Evolutionary conservation across 2,797 vertebrate genomes (phyloP), one percentile per base, ranked within the genome.

Genomic region (Enteromius radiatus): DNA sequence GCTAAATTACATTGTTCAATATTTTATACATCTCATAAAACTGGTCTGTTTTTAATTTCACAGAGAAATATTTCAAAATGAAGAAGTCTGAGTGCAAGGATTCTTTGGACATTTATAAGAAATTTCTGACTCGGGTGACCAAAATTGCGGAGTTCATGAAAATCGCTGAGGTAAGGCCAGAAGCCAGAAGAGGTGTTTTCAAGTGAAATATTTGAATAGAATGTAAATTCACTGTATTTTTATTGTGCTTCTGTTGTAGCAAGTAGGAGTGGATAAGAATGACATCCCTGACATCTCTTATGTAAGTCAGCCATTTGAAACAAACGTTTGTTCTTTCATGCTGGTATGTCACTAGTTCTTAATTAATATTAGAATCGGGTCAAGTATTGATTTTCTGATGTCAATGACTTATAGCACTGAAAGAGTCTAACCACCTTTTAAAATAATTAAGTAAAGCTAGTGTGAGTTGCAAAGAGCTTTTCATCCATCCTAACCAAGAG

Each of bases 11-110:
- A n/a, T 63, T 0, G 61, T 8, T 81, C 43, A 54, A 19, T n/a
- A 41, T 54, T n/a, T 68, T 45, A 41, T 38, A 43, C n/a, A 33
- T 31, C 59, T 5, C 59, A 11, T 54, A 3, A 73, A 74, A 49
- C 68, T 6, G 3, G 47, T 69, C 76, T 82, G 8, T 26, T 69
- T 77, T 41, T 54, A 41, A 4, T 70, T 63, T n/a, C 64, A 19
- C 12, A 99, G 98, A 99, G 94, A 99, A 99, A 92, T 99, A 98
- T 93, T 99, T 99, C 93, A 98, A 99, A 94, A 99, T 99, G 98
- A 99, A 99, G 93, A 99, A 98, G 90, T 96, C 96, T 52, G 98
- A 99, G 52, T 99, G 98, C 92, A 99, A 99, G 95, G 98, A 99
- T 78, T 97, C 97, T 49, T 91, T 99, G 92, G 98, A 99, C 95